Conservation (phyloP, 1,140 invertebrate genomes). For the Plutomurus gul region DNA sequence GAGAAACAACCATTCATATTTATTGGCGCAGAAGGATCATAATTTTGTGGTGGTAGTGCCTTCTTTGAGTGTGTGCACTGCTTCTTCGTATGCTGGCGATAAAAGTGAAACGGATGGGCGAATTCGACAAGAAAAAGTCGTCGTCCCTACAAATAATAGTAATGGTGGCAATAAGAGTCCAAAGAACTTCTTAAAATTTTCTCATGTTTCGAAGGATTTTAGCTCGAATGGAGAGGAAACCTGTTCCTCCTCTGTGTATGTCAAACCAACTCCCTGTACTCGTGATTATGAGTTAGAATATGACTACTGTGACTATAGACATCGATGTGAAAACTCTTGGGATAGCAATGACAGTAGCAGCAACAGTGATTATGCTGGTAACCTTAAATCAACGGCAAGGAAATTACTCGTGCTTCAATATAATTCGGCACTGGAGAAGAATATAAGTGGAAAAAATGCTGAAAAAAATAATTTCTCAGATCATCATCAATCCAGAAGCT, state of each 20-base stretch:
- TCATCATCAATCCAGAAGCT: not conserved
- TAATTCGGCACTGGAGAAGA: not conserved
- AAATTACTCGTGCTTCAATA: constrained; percentile 5
- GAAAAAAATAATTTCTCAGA: not conserved
- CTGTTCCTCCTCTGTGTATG: constrained; percentile 21
- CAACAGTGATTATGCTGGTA: constrained; percentile 1
- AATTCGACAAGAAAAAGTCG: constrained; percentile 16
- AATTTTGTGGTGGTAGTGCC: constrained; percentile 9
- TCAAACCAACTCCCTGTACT: not conserved
- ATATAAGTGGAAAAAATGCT: not conserved
- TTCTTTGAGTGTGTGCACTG: not conserved
- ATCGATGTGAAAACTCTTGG: constrained; percentile 20
- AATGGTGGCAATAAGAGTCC: not conserved
- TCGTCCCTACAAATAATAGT: not conserved
- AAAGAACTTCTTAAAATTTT: constrained; percentile 2
- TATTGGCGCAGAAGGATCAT: not conserved
- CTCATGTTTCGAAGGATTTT: constrained; percentile 9
- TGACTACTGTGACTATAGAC: not conserved
- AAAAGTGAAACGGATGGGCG: constrained; percentile 23
- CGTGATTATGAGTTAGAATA: not conserved
- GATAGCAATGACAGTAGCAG: constrained; percentile 19
- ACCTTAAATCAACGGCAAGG: constrained; percentile 8
- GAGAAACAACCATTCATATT: not conserved
- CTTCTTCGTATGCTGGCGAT: not conserved
- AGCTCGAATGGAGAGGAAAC: not conserved